A percentile compares a stretch with the other conserved stretches of the same genome.
These are phyloP conservation scores for Syrrhaptes paradoxus DNA, from an alignment of 2,113 vertebrate species.

Conservation along the genomic window DNA sequence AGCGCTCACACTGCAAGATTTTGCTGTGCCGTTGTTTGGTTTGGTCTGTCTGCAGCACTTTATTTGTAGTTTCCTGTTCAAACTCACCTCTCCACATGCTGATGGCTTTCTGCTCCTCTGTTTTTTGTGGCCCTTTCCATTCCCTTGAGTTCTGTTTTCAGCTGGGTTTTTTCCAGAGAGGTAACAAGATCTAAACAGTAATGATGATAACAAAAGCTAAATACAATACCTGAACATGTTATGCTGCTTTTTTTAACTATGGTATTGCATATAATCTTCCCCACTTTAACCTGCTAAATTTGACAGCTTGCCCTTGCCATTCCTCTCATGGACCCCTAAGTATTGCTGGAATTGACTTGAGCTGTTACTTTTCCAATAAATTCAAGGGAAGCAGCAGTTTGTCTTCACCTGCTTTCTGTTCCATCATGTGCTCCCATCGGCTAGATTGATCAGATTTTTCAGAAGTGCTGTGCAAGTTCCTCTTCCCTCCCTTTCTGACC, in stretches of 20 bases:
- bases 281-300: background rate
- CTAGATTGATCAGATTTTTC: background rate
- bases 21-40: background rate
- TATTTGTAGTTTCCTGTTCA: background rate
- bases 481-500: background rate
- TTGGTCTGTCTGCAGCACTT: background rate
- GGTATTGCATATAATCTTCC: background rate
- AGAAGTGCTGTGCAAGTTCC: background rate
- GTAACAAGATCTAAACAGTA: no score
- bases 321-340: background rate
- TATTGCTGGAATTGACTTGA: background rate
- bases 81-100: background rate
- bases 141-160: background rate
- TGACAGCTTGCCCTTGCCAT: background rate
- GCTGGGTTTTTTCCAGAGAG: background rate
- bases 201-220: background rate
- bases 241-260: background rate
- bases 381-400: background rate
- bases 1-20: background rate
- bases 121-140: background rate
- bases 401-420: background rate
- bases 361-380: conserved; percentile 2
- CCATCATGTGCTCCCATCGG: background rate
- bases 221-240: background rate
- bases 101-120: background rate